phyloP scores from a whole-genome alignment of 2,113 vertebrate genomes.

The Peucedramus taeniatus region DNA sequence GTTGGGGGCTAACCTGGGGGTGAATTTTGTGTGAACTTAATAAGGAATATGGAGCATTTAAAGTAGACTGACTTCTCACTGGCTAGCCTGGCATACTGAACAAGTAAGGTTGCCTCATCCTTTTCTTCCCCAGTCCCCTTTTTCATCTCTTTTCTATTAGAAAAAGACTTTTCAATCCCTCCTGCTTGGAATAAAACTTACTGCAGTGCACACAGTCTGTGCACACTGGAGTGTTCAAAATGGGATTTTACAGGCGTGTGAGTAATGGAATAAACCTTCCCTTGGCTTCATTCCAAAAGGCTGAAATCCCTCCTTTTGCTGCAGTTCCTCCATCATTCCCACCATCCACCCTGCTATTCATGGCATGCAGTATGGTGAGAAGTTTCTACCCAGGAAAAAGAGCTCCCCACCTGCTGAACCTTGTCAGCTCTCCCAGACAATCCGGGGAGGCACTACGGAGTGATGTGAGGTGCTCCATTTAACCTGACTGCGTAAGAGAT shows the following conservation, averaged over 20 bases:
- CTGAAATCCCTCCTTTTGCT: not conserved
- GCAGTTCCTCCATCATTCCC: not conserved
- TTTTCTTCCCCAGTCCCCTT: not conserved
- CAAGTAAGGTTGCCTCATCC: not conserved
- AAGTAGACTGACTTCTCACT: not conserved
- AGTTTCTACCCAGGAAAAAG: not conserved
- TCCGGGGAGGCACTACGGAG: fast-evolving
- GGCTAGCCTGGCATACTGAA: not conserved
- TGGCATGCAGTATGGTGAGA: not conserved
- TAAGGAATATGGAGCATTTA: not conserved
- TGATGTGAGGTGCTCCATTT: not conserved
- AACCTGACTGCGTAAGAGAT: not conserved
- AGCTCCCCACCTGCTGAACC: not conserved
- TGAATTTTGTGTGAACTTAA: not conserved
- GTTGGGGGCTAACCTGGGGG: not conserved
- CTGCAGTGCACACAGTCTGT: not conserved
- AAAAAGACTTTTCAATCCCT: not conserved
- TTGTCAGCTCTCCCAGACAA: not conserved
- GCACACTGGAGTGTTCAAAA: not conserved
- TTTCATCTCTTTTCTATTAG: not conserved
- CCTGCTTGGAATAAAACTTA: not conserved
- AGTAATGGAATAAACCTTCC: not conserved
- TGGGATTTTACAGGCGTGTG: not conserved
- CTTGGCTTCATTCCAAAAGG: not conserved
- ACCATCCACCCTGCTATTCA: not conserved